phyloP scores from a whole-genome alignment of 2,888 invertebrate species.

The Yponomeuta sedellus region DNA sequence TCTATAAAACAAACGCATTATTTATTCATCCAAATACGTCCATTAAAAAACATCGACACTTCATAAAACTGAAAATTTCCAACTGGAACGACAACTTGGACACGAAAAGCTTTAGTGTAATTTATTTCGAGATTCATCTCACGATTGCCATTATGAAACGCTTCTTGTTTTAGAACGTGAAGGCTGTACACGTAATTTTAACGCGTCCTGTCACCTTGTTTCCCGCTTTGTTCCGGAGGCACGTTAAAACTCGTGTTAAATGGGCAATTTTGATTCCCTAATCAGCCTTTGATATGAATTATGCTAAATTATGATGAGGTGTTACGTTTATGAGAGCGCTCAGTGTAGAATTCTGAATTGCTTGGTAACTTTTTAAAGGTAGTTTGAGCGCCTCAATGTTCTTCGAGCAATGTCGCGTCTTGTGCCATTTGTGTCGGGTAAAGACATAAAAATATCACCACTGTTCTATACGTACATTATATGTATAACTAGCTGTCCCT shows the following conservation, averaged over 20 bases:
- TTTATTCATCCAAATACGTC: no score
- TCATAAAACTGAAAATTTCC: no score
- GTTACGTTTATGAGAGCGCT: neutral
- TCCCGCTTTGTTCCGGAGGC: neutral
- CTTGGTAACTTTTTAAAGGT: neutral
- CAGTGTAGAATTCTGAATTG: neutral
- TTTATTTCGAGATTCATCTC: neutral
- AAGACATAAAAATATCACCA: no score
- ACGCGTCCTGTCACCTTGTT: neutral
- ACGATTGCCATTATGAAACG: neutral
- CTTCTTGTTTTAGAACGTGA: neutral
- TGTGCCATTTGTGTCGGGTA: no score
- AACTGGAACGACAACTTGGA: neutral
- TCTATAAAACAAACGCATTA: no score
- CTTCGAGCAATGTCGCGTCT: no score
- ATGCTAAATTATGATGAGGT: neutral
- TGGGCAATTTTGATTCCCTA: neutral
- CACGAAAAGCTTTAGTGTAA: neutral
- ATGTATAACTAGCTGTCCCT: no score
- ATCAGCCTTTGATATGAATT: neutral
- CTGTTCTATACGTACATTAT: no score
- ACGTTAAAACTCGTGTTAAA: neutral
- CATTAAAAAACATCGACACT: no score
- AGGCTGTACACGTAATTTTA: neutral
- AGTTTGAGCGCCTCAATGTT: neutral